Evolutionary conservation across 2,113 vertebrate species (phyloP), one percentile per base, ranked within the genome.

Genomic region (Aegotheles bennettii): DNA sequence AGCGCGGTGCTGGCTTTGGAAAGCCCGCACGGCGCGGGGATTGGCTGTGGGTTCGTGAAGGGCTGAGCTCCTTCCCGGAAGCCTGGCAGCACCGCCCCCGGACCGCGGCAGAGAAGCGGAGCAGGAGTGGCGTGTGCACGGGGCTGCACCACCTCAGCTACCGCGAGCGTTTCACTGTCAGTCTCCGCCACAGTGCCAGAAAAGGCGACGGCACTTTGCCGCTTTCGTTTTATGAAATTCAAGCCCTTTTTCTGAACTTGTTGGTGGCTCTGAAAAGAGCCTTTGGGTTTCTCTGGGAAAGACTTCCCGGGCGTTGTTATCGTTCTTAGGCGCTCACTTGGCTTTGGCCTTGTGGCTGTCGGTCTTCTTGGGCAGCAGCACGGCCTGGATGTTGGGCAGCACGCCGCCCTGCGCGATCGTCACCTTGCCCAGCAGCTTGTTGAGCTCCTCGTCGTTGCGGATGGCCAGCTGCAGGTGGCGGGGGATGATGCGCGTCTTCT

Each of bases 371-470:
- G 99, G 99, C 93, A 99, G 95, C 48, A 99, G 96, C 6, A 99
- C 98, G 9, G 98, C 98, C 97, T 99, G 98, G 95, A 99, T 99
- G 97, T 99, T 99, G 81, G 99, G 99, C 89, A 99, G 94, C 16
- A 99, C 99, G 3, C 99, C 99, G 1, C 99, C 99, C 96, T 99
- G 99, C 13, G 99, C 99, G 90, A 99, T 99, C 16, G 99, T 99
- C 47, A 99, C 99, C 1, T 78, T 63, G 61, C 61, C 61, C 61
- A 99, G 97, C 67, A 98, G 92, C 86, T 99, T 99, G 97, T 99
- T 99, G 9, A 99, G 98, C 97, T 99, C 99, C 92, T 99, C 98
- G 80, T 99, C 99, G 96, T 99, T 99, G 26, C 99, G 98, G 11
- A 99, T 98, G 18, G 99, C 99, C 35, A 99, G 97, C 95, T 99